Conservation (phyloP, 2,888 invertebrate genomes). For the Mesochorus sp. region DNA sequence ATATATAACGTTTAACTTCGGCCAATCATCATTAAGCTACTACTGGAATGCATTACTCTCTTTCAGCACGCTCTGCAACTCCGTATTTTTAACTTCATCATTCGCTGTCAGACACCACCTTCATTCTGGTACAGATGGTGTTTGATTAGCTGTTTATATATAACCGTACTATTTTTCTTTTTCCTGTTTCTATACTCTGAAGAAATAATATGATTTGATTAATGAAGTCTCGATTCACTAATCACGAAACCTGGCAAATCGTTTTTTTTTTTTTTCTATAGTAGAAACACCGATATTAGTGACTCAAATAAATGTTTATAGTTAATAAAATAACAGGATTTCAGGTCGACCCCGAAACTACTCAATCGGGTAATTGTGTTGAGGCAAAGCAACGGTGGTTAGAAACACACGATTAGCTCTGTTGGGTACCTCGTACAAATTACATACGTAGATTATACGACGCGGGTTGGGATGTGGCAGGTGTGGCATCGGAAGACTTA, state of each 20-base stretch:
- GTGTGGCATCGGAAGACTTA: conserved; percentile 9
- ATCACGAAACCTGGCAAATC: too few relatives aligned
- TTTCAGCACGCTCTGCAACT: neutral
- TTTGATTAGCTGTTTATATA: neutral
- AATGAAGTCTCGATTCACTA: neutral
- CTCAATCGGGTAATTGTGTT: neutral
- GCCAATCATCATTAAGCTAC: conserved; percentile 61
- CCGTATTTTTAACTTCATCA: conserved; percentile 14
- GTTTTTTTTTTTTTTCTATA: too few relatives aligned
- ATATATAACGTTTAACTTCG: conserved; percentile 1
- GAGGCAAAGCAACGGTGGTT: too few relatives aligned
- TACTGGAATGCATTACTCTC: conserved; percentile 30
- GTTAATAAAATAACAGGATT: too few relatives aligned
- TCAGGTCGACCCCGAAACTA: too few relatives aligned
- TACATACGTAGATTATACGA: neutral
- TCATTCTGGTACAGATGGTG: conserved; percentile 6
- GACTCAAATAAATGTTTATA: too few relatives aligned
- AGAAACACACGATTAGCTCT: neutral
- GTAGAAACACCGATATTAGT: too few relatives aligned
- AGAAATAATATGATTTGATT: neutral
- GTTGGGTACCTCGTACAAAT: neutral
- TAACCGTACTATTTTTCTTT: too few relatives aligned
- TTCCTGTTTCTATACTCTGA: neutral
- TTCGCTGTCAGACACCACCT: conserved; percentile 2
- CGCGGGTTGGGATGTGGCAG: conserved; percentile 9